These are phyloP conservation scores for Semicossyphus pulcher DNA, from an alignment of 2,113 vertebrate genomes.

Conservation along the genomic window DNA sequence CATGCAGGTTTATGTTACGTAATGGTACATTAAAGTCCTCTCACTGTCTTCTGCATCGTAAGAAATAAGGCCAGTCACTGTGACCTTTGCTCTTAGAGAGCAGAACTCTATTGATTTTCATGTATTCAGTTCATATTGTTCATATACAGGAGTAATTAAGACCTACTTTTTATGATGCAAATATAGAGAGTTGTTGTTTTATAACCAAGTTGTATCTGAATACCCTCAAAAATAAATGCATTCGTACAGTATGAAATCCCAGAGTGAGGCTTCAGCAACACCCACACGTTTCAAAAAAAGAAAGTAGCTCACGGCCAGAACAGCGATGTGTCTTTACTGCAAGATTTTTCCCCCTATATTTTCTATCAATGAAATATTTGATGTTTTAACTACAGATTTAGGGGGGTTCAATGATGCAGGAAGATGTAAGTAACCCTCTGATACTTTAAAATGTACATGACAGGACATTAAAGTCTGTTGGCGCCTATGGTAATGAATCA, in stretches of 20 bases:
- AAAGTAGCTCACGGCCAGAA: slow-evolving; percentile 42
- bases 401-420: no score
- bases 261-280: slow-evolving; percentile 36
- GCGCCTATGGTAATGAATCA: no score
- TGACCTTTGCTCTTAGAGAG: slow-evolving; percentile 11
- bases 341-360: background rate
- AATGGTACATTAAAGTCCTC: slow-evolving; percentile 14
- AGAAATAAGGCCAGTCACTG: background rate
- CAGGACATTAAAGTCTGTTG: no score
- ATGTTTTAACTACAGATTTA: no score
- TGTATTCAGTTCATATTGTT: background rate
- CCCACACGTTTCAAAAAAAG: slow-evolving; percentile 61
- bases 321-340: slow-evolving; percentile 13
- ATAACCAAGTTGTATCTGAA: slow-evolving; percentile 2
- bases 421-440: no score
- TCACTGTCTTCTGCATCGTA: background rate
- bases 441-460: no score
- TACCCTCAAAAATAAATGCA: slow-evolving; percentile 22
- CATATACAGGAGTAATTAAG: background rate
- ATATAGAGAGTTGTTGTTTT: background rate
- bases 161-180: background rate
- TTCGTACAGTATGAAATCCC: slow-evolving; percentile 13
- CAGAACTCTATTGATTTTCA: background rate
- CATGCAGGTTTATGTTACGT: slow-evolving; percentile 3
- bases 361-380: no score